Conservation (phyloP, 2,113 vertebrate genomes). For the Thunnus maccoyii region DNA sequence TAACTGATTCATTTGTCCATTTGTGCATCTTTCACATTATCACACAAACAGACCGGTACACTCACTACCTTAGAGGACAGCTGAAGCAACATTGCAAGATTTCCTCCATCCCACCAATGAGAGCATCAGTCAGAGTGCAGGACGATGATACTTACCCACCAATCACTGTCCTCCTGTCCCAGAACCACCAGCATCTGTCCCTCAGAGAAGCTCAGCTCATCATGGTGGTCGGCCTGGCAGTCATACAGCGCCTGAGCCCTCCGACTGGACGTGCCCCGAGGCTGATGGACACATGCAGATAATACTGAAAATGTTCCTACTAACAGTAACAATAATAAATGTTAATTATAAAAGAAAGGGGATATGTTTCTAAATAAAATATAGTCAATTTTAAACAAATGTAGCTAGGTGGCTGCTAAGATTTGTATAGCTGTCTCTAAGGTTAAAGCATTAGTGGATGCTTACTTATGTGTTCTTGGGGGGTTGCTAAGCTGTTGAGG, state of each 20-base stretch:
- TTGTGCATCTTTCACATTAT: too few relatives aligned
- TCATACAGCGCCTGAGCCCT: conserved; percentile 75
- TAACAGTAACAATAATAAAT: neutral
- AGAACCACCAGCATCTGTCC: conserved; percentile 76
- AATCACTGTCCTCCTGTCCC: conserved; percentile 73
- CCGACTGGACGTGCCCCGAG: conserved; percentile 46
- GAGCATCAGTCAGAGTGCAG: conserved; percentile 13
- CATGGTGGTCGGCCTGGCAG: conserved; percentile 76
- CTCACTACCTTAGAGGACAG: too few relatives aligned
- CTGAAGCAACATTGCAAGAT: too few relatives aligned
- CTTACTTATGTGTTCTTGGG: too few relatives aligned
- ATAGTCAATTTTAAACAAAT: too few relatives aligned
- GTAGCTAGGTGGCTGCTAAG: too few relatives aligned
- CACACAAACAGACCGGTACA: too few relatives aligned
- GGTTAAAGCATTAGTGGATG: too few relatives aligned
- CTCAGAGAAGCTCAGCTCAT: conserved; percentile 78
- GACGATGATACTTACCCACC: conserved; percentile 72
- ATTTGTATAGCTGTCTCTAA: too few relatives aligned
- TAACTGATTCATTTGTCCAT: too few relatives aligned
- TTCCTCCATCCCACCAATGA: neutral
- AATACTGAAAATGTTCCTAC: neutral
- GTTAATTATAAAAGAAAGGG: neutral
- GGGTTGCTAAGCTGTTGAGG: too few relatives aligned
- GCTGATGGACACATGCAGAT: conserved; percentile 27
- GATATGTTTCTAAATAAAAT: too few relatives aligned